These are phyloP conservation scores for Xyrauchen texanus DNA, from an alignment of 2,113 vertebrate genomes.

Conservation along the genomic window DNA sequence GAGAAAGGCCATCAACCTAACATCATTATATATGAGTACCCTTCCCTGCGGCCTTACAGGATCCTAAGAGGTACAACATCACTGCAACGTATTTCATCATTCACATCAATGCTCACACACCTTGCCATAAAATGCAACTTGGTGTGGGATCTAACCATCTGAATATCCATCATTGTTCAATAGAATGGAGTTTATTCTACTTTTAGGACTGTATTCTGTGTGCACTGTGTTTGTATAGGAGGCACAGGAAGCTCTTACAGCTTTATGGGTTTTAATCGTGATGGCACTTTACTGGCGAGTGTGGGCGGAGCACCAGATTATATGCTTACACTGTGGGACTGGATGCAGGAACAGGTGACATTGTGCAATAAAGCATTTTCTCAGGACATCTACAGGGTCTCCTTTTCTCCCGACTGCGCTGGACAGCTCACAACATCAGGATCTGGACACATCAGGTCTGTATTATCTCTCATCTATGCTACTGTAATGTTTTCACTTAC, in stretches of 20 bases:
- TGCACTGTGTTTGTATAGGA: constrained; percentile 65
- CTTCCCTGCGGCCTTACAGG: constrained; percentile 66
- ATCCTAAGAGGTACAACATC: no score
- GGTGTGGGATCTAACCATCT: no score
- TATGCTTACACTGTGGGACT: constrained; percentile 90
- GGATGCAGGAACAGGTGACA: constrained; percentile 84
- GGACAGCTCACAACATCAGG: constrained; percentile 86
- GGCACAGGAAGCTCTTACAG: constrained; percentile 81
- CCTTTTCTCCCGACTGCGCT: constrained; percentile 85
- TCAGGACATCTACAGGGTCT: constrained; percentile 87
- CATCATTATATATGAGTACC: constrained; percentile 88
- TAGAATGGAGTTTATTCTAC: no score
- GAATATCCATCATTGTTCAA: no score
- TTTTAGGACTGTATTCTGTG: no score
- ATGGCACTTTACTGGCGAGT: constrained; percentile 84
- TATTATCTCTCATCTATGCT: background rate
- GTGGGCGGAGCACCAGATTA: constrained; percentile 84
- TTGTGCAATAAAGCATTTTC: constrained; percentile 86
- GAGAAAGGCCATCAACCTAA: constrained; percentile 86
- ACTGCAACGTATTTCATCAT: no score
- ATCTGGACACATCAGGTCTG: constrained; percentile 88
- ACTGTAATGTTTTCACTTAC: no score
- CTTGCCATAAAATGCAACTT: no score
- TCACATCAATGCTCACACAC: no score
- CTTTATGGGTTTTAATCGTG: constrained; percentile 81